Evolutionary conservation across 2,797 vertebrate genomes (phyloP), one percentile per base, ranked within the genome.

Genomic region (Liasis olivaceus): DNA sequence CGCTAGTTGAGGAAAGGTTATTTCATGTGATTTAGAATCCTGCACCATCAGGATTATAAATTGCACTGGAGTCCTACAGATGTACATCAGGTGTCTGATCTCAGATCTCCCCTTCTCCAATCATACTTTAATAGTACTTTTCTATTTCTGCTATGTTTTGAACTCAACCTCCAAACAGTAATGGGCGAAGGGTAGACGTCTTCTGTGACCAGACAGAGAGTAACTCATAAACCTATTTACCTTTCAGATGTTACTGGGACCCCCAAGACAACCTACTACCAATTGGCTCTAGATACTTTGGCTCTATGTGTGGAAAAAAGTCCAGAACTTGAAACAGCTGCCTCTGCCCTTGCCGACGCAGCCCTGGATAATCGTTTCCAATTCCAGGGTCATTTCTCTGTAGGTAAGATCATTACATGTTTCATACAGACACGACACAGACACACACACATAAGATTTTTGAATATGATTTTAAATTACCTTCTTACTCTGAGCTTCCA

Each of bases 291-390:
- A 94, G 97, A 95, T 0, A 6, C 93, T 63, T 31, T 97, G 91
- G 96, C 93, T 0, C 94, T 98, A 92, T 98, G 98, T 90, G 93
- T 97, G 92, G 88, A 94, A 58, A 77, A 77, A 0, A 85, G 87
- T 24, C 89, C n/a, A 0, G 85, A 59, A 0, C 8, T 5, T 0
- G 69, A 95, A 47, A 56, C 91, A 0, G 47, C 95, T 0, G 94
- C 96, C 0, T 24, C 59, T 15, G 54, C 14, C 14, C 92, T 97
- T 77, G 96, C 97, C 93, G 97, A 96, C 90, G 6, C 20, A 84
- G 7, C 96, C 47, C 91, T 95, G 89, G 60, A 2, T 13, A 77
- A 69, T 0, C 15, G 5, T 7, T 64, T 88, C 9, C 22, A 88
- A 31, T 13, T 14, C 0, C 0, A 63, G 2, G 92, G 62, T 4